These are phyloP conservation scores for Melangyna quadrimaculata DNA, from an alignment of 2,888 invertebrate species.

Conservation along the genomic window DNA sequence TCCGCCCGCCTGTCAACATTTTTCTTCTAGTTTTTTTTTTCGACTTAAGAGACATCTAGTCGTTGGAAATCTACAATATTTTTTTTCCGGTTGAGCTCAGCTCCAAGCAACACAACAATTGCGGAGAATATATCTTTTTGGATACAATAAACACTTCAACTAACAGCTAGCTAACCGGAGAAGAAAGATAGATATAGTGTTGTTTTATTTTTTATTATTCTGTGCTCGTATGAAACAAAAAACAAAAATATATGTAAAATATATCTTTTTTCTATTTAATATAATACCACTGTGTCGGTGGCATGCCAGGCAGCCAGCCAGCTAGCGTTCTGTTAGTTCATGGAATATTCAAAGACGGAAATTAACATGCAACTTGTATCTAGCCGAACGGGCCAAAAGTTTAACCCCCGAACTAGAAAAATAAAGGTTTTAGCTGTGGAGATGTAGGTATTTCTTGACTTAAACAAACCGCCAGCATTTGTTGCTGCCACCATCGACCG, in stretches of 20 bases:
- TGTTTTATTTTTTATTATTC: not conserved
- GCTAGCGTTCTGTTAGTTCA: constrained; percentile 24
- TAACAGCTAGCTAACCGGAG: constrained; percentile 16
- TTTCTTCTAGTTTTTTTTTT: not conserved
- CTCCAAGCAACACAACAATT: not conserved
- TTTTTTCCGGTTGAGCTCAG: constrained; percentile 54
- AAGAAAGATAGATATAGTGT: constrained; percentile 12
- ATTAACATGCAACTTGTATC: constrained; percentile 70
- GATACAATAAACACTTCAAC: constrained; percentile 63
- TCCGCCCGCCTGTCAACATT: constrained; percentile 46
- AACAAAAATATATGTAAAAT: not conserved
- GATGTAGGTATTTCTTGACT: not conserved
- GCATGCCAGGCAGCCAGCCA: too few relatives aligned
- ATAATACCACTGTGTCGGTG: constrained; percentile 4
- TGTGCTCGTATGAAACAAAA: not conserved
- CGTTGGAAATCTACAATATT: constrained; percentile 49
- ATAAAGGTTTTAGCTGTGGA: not conserved
- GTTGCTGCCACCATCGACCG: not conserved
- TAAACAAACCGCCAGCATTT: not conserved
- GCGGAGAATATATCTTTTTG: constrained; percentile 19
- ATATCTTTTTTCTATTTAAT: not conserved
- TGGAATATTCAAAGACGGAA: constrained; percentile 57
- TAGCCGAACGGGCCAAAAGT: constrained; percentile 61
- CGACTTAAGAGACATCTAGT: constrained; percentile 26
- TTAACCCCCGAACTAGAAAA: constrained; percentile 50